Evolutionary conservation across 92 coral and sea anemone species (phyloP), one percentile per base, ranked within the genome.

Genomic region (Epizoanthus stellaris): DNA sequence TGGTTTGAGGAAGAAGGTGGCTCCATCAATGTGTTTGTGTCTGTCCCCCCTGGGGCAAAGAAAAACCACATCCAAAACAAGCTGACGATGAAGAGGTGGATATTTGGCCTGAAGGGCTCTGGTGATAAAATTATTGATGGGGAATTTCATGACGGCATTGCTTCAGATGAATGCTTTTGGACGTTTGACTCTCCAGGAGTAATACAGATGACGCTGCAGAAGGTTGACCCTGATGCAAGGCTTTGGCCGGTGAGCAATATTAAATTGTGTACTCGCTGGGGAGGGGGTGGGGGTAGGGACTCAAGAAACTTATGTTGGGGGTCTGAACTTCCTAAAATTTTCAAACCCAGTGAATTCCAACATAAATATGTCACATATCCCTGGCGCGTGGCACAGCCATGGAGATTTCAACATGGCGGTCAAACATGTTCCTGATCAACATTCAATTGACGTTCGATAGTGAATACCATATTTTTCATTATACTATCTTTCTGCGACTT

Each of bases 91-190:
- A 90, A 84, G 38, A 89, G 80, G 0, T 94, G 98, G 98, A 87
- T 86, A 59, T 81, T 94, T 56, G 92, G 95, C 30, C 25, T 92
- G 14, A 92, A 94, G 70, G 98, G 93, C 3, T 54, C 80, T 4
- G 23, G 40, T 5, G 84, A 61, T 42, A 91, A 91, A 15, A 73
- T 94, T 40, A 90, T 94, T 40, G 92, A 92, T 82, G 98, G 98
- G 5, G 93, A 94, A 36, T 90, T 94, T 68, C 86, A 92, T 82
- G 90, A 89, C 57, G 88, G 81, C 63, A 82, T 94, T 23, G 86
- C 87, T 70, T 90, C 98, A 16, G 95, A 92, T 87, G 98, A 92
- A 63, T 85, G 95, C 8, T 92, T 94, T 67, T 94, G 98, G 98
- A 92, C 93, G 70, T 89, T 94, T 73, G 98, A 94, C 81, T 88